Base-by-base conservation (phyloP, 1,140 invertebrate species). In the Zaprionus taronus region DNA sequence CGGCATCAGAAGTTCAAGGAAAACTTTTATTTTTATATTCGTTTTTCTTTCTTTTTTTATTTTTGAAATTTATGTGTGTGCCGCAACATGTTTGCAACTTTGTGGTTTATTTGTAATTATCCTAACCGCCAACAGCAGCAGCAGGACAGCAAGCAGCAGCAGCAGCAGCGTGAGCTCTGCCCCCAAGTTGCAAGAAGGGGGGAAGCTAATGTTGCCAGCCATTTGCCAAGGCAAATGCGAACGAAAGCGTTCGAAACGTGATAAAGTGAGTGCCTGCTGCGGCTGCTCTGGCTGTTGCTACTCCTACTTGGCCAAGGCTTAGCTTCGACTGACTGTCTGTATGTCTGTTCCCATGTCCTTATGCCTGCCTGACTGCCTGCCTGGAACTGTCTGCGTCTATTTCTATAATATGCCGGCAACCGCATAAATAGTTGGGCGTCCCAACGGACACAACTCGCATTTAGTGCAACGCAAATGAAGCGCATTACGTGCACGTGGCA, bases 61-160 rank as follows among this genome's bases (percentile, higher is more conserved):
- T 73, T 47, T 62, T 63, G 51, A 44, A 80, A 80, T 85, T 77
- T 84, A 83, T 78, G 75, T 44, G 77, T 57, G 61, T 61, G 69
- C 65, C 71, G 80, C 74, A 81, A 81, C 77, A 91, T 91, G 87
- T 81, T 90, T 90, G 86, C 81, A 90, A 90, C 79, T 82, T 90
- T 91, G 85, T 91, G 86, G 85, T 77, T 90, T 90, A 80, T 90
- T 90, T 90, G 86, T 89, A 90, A 90, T 90, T 90, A 90, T 90
- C 79, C 85, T 74, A 53, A 66, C 76, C 69, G 57, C 72, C 56
- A 62, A 31, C 9, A 22, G 17, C 34, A 53, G 26, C 62, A 71
- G 69, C 56, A 64, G 49, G 58, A 64, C 78, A 72, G 64, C 79
- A 65, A 86, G 62, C 70, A 87, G 65, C 58, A 86, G 62, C 70